phyloP scores from a whole-genome alignment of 2,113 vertebrate species.

The Callopanchax toddi region DNA sequence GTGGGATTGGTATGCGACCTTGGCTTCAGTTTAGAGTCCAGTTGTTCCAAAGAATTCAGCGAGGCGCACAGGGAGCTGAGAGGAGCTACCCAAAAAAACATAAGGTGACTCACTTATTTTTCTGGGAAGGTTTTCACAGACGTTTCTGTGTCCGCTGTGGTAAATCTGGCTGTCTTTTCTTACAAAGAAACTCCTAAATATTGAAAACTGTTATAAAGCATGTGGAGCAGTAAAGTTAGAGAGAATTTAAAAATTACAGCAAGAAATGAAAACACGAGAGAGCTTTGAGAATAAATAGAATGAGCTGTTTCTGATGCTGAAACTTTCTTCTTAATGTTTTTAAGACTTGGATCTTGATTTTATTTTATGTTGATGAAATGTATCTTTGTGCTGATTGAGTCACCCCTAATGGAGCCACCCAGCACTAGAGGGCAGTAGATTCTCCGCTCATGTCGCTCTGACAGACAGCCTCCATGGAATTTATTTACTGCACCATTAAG shows the following conservation, averaged over 20 bases:
- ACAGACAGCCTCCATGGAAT: slow-evolving; percentile 12
- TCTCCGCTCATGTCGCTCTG: slow-evolving; percentile 8
- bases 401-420: neutral
- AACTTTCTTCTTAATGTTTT: no score
- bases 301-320: no score
- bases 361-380: neutral
- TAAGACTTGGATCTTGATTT: no score
- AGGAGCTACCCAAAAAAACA: slow-evolving; percentile 38
- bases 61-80: slow-evolving; percentile 30
- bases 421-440: slow-evolving; percentile 37
- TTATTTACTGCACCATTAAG: neutral
- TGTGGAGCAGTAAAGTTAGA: no score
- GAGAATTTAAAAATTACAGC: no score
- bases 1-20: slow-evolving; percentile 60
- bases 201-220: no score
- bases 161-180: neutral
- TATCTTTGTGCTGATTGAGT: neutral
- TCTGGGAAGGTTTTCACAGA: slow-evolving; percentile 21
- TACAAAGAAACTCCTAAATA: no score
- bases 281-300: no score
- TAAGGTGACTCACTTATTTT: slow-evolving; percentile 61
- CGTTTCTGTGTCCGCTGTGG: neutral
- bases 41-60: slow-evolving; percentile 65
- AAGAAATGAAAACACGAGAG: no score
- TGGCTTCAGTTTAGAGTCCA: slow-evolving; percentile 56